These are phyloP conservation scores for Anolis carolinensis DNA, from an alignment of 2,113 vertebrate species.

Conservation along the genomic window DNA sequence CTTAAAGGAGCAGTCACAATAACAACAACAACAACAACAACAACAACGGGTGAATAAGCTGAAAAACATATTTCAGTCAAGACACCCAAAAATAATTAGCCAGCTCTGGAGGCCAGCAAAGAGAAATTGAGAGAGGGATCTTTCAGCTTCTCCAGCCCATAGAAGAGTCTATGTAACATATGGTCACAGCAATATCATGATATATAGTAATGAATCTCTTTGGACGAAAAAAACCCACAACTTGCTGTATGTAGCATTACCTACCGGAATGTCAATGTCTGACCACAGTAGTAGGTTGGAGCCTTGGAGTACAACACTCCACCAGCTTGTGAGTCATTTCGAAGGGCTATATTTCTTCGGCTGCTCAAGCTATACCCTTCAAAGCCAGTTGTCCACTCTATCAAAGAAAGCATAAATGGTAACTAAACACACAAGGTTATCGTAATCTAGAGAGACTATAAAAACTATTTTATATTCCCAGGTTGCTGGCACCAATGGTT, in stretches of 20 bases:
- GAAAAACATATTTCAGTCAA: neutral
- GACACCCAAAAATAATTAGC: neutral
- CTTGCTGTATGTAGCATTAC: slow-evolving; percentile 31
- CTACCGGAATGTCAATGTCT: slow-evolving; percentile 94
- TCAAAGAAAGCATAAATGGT: slow-evolving; percentile 33
- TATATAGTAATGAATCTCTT: no score
- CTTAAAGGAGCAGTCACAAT: neutral
- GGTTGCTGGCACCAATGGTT: neutral
- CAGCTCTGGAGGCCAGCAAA: neutral
- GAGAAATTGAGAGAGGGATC: neutral
- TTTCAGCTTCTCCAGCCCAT: neutral
- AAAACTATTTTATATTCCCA: neutral
- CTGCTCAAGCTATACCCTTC: slow-evolving; percentile 97
- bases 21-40: no score
- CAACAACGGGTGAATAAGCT: neutral
- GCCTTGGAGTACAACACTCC: slow-evolving; percentile 91
- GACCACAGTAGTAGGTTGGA: slow-evolving; percentile 92
- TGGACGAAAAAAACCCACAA: neutral
- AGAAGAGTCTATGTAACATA: neutral
- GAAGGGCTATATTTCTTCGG: slow-evolving; percentile 90
- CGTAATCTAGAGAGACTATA: neutral
- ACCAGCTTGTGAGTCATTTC: slow-evolving; percentile 81
- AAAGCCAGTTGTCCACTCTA: slow-evolving; percentile 89
- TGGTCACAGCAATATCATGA: neutral
- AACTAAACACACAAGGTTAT: accelerated